A percentile compares a stretch with the other conserved stretches of the same genome.
phyloP scores from a whole-genome alignment of 2,113 vertebrate species.

The Lagenorhynchus albirostris region DNA sequence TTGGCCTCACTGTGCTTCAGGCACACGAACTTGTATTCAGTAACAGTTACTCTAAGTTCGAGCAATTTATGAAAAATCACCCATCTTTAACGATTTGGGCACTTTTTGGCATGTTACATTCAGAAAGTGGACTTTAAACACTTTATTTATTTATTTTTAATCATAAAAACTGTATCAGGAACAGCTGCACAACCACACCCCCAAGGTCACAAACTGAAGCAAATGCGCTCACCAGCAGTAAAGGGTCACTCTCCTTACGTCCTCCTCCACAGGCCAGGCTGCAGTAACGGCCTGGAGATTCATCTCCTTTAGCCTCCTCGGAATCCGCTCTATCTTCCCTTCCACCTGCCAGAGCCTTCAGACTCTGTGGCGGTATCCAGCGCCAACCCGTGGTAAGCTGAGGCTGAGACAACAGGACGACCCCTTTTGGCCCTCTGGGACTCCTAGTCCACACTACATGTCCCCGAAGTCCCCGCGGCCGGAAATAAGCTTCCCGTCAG shows the following conservation, averaged over 20 bases:
- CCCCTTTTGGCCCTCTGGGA: neutral
- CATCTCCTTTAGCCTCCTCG: neutral
- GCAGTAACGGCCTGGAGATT: neutral
- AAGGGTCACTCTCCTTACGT: neutral
- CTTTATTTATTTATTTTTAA: neutral
- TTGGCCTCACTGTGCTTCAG: no score
- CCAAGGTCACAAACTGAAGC: neutral
- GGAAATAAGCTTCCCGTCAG: neutral
- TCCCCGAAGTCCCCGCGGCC: neutral
- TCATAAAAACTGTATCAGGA: neutral
- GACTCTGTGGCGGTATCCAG: rapidly evolving
- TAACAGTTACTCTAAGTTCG: no score
- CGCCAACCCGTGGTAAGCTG: neutral
- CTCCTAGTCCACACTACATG: neutral
- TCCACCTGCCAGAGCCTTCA: no score
- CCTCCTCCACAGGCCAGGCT: neutral
- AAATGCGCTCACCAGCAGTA: neutral
- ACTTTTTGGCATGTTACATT: neutral
- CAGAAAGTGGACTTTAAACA: neutral
- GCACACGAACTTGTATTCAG: no score
- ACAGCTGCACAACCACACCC: neutral
- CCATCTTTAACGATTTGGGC: neutral
- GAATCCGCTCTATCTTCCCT: no score
- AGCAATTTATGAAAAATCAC: neutral
- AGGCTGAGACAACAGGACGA: neutral